These are phyloP conservation scores for Passer montanus DNA, from an alignment of 2,113 vertebrate genomes.

Conservation along the genomic window DNA sequence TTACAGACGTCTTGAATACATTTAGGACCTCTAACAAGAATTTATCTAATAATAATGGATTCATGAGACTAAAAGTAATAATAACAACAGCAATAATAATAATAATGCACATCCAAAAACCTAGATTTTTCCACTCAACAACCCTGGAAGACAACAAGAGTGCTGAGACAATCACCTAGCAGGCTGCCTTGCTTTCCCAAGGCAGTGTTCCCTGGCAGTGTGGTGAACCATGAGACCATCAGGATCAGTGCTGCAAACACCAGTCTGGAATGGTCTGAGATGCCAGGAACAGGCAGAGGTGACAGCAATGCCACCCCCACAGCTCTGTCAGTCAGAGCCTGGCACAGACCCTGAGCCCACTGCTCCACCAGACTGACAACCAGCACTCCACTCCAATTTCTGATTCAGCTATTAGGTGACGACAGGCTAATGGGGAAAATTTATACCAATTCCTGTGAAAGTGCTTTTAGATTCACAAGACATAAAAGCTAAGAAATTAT, in stretches of 20 bases:
- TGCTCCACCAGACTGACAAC: not conserved
- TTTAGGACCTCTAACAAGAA: not conserved
- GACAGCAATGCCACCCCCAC: not conserved
- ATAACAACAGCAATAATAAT: not conserved
- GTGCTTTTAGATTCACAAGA: slow-evolving; percentile 21
- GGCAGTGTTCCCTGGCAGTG: not conserved
- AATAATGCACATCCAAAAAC: accelerated
- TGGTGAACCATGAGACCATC: accelerated
- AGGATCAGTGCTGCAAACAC: not conserved
- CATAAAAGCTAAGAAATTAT: slow-evolving; percentile 8
- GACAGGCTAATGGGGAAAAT: not conserved
- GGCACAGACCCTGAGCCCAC: not conserved
- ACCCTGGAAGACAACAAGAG: not conserved
- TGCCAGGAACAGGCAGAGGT: not conserved
- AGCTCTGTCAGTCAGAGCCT: not conserved
- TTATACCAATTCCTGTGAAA: not conserved
- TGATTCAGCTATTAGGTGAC: not conserved
- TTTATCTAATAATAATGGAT: not conserved
- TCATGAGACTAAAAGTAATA: not conserved
- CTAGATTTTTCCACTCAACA: not conserved
- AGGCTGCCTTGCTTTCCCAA: not conserved
- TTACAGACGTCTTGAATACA: not conserved
- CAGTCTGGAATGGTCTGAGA: accelerated
- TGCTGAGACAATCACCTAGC: not conserved
- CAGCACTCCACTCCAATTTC: not conserved